Percentiles rank a stretch among this genome's conserved stretches.
Conservation (phyloP, 2,113 vertebrate species). For the Cynocephalus volans region DNA sequence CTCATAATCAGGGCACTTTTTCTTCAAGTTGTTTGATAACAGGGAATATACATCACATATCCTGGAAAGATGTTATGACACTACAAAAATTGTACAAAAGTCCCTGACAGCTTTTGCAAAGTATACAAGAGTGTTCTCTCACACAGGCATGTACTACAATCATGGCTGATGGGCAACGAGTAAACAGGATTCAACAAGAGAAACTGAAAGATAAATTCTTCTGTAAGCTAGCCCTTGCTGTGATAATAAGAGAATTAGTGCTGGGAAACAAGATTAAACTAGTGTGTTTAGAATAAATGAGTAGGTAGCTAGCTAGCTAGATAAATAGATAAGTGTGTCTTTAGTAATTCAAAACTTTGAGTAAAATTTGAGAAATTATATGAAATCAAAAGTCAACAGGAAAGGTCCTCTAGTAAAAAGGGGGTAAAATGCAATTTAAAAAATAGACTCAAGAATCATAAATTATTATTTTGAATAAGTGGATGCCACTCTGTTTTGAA, state of each 20-base stretch:
- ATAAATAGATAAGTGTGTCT: slow-evolving; percentile 51
- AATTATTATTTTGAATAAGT: slow-evolving; percentile 77
- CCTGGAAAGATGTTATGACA: neutral
- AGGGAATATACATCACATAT: neutral
- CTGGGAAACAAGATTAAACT: slow-evolving; percentile 34
- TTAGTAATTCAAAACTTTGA: slow-evolving; percentile 83
- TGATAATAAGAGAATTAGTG: slow-evolving; percentile 45
- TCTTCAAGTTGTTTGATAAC: neutral
- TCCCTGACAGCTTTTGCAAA: neutral
- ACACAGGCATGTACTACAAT: neutral
- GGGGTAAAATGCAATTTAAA: slow-evolving; percentile 69
- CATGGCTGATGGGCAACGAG: neutral
- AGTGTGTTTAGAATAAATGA: neutral
- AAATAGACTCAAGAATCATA: slow-evolving; percentile 72
- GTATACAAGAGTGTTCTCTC: neutral
- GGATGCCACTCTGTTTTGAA: slow-evolving; percentile 77
- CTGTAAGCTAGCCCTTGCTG: neutral
- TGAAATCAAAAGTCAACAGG: slow-evolving; percentile 80
- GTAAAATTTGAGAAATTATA: slow-evolving; percentile 77
- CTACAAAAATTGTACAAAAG: neutral
- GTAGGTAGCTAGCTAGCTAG: neutral
- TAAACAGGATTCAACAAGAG: neutral
- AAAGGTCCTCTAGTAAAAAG: slow-evolving; percentile 66
- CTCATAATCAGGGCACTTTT: neutral
- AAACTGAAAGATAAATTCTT: neutral